Base-by-base conservation (phyloP, 2,797 vertebrate species). In the Lates japonicus region DNA sequence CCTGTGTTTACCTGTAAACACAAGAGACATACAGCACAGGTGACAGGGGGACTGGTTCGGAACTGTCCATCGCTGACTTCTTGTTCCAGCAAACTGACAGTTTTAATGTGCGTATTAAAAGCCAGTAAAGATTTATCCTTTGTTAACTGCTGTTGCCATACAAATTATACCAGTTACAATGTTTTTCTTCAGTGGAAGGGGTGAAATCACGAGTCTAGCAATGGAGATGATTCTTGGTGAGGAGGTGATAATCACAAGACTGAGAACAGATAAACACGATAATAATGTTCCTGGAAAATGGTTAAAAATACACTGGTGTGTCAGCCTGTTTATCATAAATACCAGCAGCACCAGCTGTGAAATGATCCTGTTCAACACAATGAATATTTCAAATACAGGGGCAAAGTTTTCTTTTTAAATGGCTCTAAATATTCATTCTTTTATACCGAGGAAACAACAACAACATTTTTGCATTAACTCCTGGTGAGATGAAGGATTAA, bases 1-100 rank as follows among this genome's bases (percentile, higher is more conserved):
- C 70, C 78, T 16, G 65, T 91, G 88, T 95, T 95, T 92, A 94
- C 92, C 92, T 90, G 90, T 93, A 94, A 96, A 95, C 91, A 95
- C 76, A 81, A 46, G 80, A 76, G 82, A 79, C 86, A 81, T 74
- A 74, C 60, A 20, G 66, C n/a, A n/a, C n/a, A n/a, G 78, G 44
- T 19, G 42, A 67, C 12, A n/a, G n/a, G 75, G 54, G 70, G 59
- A 57, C 77, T 44, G 70, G n/a, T 70, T 80, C 6, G 3, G 74
- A 57, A 77, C 64, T 55, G 20, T 73, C 66, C 63, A 39, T n/a
- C 73, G 20, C 19, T 22, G n/a, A 44, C 51, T n/a, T n/a, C 68
- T 29, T 7, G 22, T 66, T 70, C 68, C 25, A 41, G 39, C 46
- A 62, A 37, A 75, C 22, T 57, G 55, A 46, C 66, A 57, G 70